Evolutionary conservation across 2,797 vertebrate genomes (phyloP).

Genomic region (Luscinia luscinia): DNA sequence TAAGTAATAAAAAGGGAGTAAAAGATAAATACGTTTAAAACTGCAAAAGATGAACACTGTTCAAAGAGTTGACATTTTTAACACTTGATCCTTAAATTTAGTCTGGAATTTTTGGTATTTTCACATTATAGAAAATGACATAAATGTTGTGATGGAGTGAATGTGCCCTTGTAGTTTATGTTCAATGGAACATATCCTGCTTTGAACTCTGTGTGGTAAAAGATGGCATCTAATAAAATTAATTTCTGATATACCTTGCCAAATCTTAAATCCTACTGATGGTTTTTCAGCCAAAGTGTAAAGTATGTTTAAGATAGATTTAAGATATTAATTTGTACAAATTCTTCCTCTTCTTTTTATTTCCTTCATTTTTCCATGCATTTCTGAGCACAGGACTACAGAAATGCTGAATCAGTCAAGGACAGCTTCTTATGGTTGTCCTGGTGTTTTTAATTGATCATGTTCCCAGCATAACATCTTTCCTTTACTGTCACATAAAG

Average conservation of each 20-base stretch:
- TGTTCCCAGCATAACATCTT: not conserved
- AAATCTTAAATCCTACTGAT: not conserved
- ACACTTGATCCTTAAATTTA: not conserved
- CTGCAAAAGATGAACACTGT: not conserved
- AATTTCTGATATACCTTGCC: not conserved
- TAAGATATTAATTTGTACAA: not conserved
- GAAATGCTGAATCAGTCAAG: not conserved
- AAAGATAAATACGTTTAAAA: not conserved
- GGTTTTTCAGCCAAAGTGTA: not conserved
- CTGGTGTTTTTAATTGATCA: not conserved
- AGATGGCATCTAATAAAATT: not conserved
- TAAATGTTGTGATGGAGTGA: not conserved
- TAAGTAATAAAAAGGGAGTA: not conserved
- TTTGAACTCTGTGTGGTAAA: not conserved
- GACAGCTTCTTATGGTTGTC: not conserved
- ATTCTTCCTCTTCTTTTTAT: not conserved
- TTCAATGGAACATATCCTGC: not conserved
- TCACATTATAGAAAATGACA: not conserved
- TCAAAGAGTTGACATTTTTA: conserved; percentile 8
- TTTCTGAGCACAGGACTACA: not conserved
- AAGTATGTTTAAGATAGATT: not conserved
- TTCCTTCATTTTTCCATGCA: not conserved
- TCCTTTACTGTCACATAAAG: not conserved
- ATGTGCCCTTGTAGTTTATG: not conserved
- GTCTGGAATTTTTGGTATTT: not conserved